Evolutionary conservation across 2,113 vertebrate genomes (phyloP), one percentile per base, ranked within the genome.

Genomic region (Heteronetta atricapilla): DNA sequence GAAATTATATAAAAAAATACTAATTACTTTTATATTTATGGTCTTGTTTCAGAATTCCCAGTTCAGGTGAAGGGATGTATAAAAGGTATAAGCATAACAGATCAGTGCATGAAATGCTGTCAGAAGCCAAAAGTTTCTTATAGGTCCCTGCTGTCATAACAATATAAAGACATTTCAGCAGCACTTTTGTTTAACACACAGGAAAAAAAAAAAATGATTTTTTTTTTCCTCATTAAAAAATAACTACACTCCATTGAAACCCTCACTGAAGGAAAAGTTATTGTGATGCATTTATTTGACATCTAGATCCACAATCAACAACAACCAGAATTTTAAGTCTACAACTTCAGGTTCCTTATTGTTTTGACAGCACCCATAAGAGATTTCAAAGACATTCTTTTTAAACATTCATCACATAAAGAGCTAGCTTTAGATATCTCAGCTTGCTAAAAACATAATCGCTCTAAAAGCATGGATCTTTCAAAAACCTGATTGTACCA

Each of bases 271-370:
- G 33, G 31, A 80, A 68, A 86, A 64, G 34, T 38, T 69, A 62
- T 2, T 25, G 15, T 5, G 1, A 84, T 63, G 20, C 29, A 73
- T 75, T 42, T 64, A 40, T 77, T 50, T 68, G 78, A 89, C 29
- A 53, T 72, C 60, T 70, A 75, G 42, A 42, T 82, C 58, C 58
- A 72, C 25, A 72, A 93, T 82, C 91, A 95, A 33, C 33, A 52
- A 11, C 58, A 93, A 75, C 6, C 83, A 82, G 66, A 91, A 33
- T 14, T 34, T 56, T 85, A 79, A 75, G 23, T n/a, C 53, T 80
- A 20, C n/a, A 76, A 38, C 14, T 76, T 69, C 6, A 64, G 7
- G 11, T 60, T 73, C 22, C 48, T 91, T 52, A 28, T 22, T 59
- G 34, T 44, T 80, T 83, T 66, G 75, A 67, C 50, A 89, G 44